These are phyloP conservation scores for Dinocampus coccinellae DNA, from an alignment of 2,888 invertebrate species.

Conservation along the genomic window DNA sequence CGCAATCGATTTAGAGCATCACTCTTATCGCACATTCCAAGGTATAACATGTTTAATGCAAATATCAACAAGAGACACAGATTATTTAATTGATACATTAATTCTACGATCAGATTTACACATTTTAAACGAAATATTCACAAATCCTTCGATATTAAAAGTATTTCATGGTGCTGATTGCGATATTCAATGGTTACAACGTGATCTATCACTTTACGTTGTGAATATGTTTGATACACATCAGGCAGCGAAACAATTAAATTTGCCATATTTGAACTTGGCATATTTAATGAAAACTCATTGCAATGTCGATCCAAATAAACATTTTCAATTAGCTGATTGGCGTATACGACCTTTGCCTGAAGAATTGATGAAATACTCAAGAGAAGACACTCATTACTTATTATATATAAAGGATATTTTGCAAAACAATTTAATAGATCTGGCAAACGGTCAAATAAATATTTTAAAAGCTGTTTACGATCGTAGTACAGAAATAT, in stretches of 20 bases:
- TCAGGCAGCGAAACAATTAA: slow-evolving; percentile 84
- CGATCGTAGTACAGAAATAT: slow-evolving; percentile 81
- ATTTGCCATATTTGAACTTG: slow-evolving; percentile 79
- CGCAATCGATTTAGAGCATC: slow-evolving; percentile 94
- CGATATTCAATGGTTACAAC: slow-evolving; percentile 94
- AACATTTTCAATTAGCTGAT: slow-evolving; percentile 88
- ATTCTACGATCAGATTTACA: slow-evolving; percentile 85
- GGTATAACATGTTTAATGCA: slow-evolving; percentile 97
- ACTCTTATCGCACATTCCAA: slow-evolving; percentile 91
- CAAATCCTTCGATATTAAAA: slow-evolving; percentile 90
- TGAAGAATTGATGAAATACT: slow-evolving; percentile 84
- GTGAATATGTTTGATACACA: slow-evolving; percentile 98
- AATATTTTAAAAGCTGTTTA: slow-evolving; percentile 80
- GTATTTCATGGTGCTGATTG: slow-evolving; percentile 93
- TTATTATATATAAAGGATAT: slow-evolving; percentile 89
- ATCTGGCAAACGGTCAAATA: slow-evolving; percentile 74
- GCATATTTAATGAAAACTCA: slow-evolving; percentile 84
- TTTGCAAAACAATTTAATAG: slow-evolving; percentile 81
- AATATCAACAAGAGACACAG: slow-evolving; percentile 84
- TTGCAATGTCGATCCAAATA: slow-evolving; percentile 85
- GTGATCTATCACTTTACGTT: slow-evolving; percentile 94
- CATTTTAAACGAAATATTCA: slow-evolving; percentile 88
- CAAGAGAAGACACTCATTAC: slow-evolving; percentile 95
- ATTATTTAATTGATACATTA: slow-evolving; percentile 92
- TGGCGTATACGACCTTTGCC: slow-evolving; percentile 81